Conservation (phyloP, 1,140 invertebrate genomes). For the Lamellibrachia luymesi region DNA sequence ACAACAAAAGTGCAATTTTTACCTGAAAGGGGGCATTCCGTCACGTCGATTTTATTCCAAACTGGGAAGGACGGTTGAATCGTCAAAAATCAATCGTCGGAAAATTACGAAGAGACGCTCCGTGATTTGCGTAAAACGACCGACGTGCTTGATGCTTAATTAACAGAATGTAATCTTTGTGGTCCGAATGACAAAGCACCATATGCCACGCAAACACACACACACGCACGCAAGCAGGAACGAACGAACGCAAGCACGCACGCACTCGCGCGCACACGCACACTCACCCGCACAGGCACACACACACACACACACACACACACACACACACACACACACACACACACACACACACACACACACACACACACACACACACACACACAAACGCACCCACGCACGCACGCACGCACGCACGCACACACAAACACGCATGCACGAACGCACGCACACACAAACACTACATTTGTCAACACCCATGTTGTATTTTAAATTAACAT, state of each 20-base stretch:
- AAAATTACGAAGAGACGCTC: not conserved
- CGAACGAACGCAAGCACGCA: no score
- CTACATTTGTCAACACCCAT: not conserved
- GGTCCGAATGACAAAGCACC: not conserved
- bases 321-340: no score
- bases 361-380: not conserved
- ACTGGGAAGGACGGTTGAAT: not conserved
- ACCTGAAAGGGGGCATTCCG: not conserved
- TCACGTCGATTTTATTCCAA: conserved; percentile 5
- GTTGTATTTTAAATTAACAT: not conserved
- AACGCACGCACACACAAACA: not conserved
- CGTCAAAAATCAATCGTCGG: not conserved
- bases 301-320: no score
- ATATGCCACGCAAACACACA: no score
- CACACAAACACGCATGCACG: no score
- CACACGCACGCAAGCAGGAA: no score
- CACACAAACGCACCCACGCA: no score
- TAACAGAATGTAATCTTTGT: not conserved
- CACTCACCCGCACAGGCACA: no score
- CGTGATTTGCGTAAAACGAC: not conserved
- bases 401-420: no score
- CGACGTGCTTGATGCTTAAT: not conserved
- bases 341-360: no score
- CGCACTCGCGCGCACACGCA: no score
- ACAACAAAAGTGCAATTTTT: not conserved